A percentile compares a stretch with the other conserved stretches of the same genome.
phyloP scores from a whole-genome alignment of 2,113 vertebrate species.

The Mormoops blainvillei region DNA sequence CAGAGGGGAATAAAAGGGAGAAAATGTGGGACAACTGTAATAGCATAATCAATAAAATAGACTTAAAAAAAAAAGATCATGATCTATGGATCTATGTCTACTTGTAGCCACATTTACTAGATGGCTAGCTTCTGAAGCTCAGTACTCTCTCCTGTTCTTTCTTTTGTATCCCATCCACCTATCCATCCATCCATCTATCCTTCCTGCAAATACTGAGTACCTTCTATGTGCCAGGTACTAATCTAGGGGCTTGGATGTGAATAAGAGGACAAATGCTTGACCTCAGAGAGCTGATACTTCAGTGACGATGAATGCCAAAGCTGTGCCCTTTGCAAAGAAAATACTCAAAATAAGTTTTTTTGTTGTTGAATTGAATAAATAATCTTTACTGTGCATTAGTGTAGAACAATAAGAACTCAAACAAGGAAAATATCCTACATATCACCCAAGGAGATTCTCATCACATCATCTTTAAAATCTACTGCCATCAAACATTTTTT shows the following conservation, averaged over 20 bases:
- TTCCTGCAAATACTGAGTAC: not conserved
- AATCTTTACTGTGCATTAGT: not conserved
- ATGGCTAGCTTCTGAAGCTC: not conserved
- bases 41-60: too few species aligned
- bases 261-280: not conserved
- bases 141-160: not conserved
- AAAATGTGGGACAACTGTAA: too few species aligned
- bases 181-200: not conserved
- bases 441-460: not conserved
- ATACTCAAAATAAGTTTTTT: not conserved
- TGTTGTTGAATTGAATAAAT: not conserved
- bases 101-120: not conserved
- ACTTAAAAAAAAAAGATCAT: too few species aligned
- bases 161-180: not conserved
- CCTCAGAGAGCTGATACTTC: not conserved
- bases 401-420: not conserved
- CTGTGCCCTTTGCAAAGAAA: not conserved
- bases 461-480: not conserved
- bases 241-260: not conserved
- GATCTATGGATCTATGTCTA: fast-evolving
- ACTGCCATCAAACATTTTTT: not conserved
- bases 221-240: not conserved
- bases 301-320: not conserved
- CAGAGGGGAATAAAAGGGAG: too few species aligned
- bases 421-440: not conserved